Evolutionary conservation across 2,888 invertebrate species (phyloP).

Genomic region (Cenopis cana): DNA sequence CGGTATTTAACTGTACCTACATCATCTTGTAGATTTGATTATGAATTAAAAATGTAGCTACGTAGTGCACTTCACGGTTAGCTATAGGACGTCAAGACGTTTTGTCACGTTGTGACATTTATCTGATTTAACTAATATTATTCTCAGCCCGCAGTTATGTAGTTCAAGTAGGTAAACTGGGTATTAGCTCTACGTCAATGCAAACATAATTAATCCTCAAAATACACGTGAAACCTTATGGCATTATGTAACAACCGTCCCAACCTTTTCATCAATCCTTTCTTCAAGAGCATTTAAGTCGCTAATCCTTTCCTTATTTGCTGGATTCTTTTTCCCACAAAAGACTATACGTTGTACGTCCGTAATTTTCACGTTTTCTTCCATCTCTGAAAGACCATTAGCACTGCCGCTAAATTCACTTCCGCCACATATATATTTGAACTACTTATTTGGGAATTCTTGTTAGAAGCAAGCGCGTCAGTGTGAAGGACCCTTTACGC

Average conservation of each 20-base stretch:
- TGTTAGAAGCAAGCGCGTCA: slow-evolving; percentile 7
- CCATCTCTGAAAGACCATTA: slow-evolving; percentile 5
- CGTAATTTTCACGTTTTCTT: slow-evolving; percentile 32
- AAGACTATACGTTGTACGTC: slow-evolving; percentile 27
- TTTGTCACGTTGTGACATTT: too few species aligned
- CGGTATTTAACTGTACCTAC: background rate
- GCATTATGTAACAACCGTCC: slow-evolving; percentile 2
- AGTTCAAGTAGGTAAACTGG: background rate
- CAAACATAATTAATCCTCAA: slow-evolving; percentile 8
- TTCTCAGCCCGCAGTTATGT: background rate
- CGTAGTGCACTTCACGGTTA: background rate
- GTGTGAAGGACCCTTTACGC: slow-evolving; percentile 12
- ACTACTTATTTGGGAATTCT: slow-evolving; percentile 29
- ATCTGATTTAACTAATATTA: too few species aligned
- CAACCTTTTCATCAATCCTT: background rate
- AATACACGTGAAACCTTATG: slow-evolving; percentile 6
- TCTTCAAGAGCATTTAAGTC: slow-evolving; percentile 27
- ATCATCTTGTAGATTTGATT: background rate
- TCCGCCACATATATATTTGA: slow-evolving; percentile 26
- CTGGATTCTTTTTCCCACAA: slow-evolving; percentile 35
- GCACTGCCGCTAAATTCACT: slow-evolving; percentile 13
- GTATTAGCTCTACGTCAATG: background rate
- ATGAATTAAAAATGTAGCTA: background rate
- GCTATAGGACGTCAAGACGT: too few species aligned
- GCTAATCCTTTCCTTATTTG: slow-evolving; percentile 37